Evolutionary conservation across 2,888 invertebrate genomes (phyloP).

Genomic region (Tethea ocularis): DNA sequence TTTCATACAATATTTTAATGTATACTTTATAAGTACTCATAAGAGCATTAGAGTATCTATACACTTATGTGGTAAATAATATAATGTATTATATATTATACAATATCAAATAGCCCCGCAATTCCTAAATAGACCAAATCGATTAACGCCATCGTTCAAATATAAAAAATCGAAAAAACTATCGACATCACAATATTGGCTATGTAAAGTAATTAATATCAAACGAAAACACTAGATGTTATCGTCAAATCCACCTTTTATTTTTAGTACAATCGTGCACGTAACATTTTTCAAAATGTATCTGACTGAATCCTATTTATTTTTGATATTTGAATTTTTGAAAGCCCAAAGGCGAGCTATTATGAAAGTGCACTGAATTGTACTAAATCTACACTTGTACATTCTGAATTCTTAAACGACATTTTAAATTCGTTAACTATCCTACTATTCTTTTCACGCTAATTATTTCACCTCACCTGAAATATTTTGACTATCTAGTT

Average conservation of each 20-base stretch:
- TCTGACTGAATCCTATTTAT: too few relatives aligned
- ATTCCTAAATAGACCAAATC: background rate
- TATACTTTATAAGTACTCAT: too few relatives aligned
- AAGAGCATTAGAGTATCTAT: too few relatives aligned
- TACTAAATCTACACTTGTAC: background rate
- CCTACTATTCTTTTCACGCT: background rate
- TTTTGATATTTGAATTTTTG: too few relatives aligned
- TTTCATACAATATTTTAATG: background rate
- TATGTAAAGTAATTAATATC: background rate
- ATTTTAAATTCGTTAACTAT: conserved; percentile 2
- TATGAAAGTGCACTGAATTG: background rate
- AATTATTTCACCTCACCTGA: background rate
- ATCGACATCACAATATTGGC: background rate
- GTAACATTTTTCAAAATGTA: too few relatives aligned
- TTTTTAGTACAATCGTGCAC: background rate
- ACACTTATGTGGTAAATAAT: too few relatives aligned
- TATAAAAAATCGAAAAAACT: background rate
- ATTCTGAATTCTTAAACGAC: background rate
- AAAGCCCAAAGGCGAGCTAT: background rate
- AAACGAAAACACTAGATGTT: conserved; percentile 1
- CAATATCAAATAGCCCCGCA: background rate
- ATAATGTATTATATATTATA: too few relatives aligned
- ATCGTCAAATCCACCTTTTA: background rate
- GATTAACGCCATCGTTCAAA: background rate
- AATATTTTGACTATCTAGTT: background rate